phyloP scores from a whole-genome alignment of 2,113 vertebrate genomes.

The Thunnus maccoyii region DNA sequence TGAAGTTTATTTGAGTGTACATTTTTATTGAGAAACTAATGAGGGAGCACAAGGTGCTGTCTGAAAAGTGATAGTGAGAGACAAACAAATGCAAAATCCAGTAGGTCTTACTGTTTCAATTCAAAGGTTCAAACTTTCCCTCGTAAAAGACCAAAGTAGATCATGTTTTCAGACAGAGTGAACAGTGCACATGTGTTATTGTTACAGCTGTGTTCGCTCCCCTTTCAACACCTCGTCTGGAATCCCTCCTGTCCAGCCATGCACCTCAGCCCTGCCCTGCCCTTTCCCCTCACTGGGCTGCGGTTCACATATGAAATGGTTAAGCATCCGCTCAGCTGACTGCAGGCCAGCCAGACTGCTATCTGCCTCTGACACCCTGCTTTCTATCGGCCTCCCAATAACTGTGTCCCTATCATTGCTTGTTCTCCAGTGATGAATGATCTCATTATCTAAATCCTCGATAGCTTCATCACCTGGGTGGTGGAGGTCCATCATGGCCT shows the following conservation, averaged over 20 bases:
- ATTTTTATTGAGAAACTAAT: neutral
- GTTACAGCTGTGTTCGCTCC: constrained; percentile 72
- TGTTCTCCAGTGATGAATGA: constrained; percentile 78
- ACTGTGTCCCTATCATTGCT: constrained; percentile 24
- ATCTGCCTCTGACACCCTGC: constrained; percentile 29
- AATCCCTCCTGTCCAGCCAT: constrained; percentile 49
- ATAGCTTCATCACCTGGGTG: constrained; percentile 42
- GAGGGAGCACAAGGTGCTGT: neutral
- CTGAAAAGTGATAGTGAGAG: neutral
- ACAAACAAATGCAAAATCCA: neutral
- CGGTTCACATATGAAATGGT: constrained; percentile 71
- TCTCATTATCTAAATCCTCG: constrained; percentile 74
- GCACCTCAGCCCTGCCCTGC: constrained; percentile 48
- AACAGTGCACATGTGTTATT: neutral
- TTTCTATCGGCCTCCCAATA: constrained; percentile 1
- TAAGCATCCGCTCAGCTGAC: constrained; percentile 79
- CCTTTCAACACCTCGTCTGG: constrained; percentile 67
- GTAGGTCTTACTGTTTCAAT: neutral
- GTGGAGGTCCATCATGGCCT: constrained; percentile 81
- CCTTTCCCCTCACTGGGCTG: constrained; percentile 41
- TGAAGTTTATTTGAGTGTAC: neutral
- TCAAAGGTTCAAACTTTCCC: neutral
- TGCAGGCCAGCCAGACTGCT: constrained; percentile 60
- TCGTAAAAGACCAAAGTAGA: neutral
- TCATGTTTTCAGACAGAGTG: constrained; percentile 16